A percentile compares a stretch with the other conserved stretches of the same genome.
phyloP scores from a whole-genome alignment of 2,113 vertebrate species.

The Aythya baeri region DNA sequence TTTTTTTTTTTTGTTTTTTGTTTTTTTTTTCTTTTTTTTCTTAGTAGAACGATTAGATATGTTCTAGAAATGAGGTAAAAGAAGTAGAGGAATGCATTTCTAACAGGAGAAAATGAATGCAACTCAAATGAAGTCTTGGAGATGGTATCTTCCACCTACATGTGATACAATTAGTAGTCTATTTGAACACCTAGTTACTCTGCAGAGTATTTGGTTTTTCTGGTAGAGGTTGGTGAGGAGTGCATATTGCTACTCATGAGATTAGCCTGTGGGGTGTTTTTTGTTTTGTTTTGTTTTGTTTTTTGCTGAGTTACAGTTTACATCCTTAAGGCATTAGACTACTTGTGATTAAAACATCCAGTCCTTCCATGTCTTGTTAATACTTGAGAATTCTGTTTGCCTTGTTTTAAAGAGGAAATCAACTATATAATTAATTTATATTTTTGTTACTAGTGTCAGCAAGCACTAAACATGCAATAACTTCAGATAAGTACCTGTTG shows the following conservation, averaged over 20 bases:
- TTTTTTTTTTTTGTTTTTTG: background rate
- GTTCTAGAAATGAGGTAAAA: conserved; percentile 25
- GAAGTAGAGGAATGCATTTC: conserved; percentile 25
- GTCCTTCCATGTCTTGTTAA: background rate
- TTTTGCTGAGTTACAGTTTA: background rate
- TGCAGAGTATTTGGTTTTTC: conserved; percentile 18
- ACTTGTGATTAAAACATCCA: background rate
- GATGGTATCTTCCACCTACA: conserved; percentile 38
- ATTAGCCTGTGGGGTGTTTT: background rate
- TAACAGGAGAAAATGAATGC: background rate
- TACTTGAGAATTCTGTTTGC: background rate
- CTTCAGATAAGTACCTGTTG: background rate
- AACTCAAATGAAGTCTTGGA: background rate
- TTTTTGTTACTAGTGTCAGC: background rate
- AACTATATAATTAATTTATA: background rate
- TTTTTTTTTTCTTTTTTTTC: no score
- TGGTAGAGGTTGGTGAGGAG: background rate
- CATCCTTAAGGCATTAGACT: background rate
- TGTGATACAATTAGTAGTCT: background rate
- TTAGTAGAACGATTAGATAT: background rate
- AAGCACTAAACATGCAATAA: background rate
- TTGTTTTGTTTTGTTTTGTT: background rate
- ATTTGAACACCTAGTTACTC: background rate
- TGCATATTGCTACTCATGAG: background rate
- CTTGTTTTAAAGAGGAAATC: background rate